Conservation (phyloP, 2,888 invertebrate genomes). For the Andrena dorsata region DNA sequence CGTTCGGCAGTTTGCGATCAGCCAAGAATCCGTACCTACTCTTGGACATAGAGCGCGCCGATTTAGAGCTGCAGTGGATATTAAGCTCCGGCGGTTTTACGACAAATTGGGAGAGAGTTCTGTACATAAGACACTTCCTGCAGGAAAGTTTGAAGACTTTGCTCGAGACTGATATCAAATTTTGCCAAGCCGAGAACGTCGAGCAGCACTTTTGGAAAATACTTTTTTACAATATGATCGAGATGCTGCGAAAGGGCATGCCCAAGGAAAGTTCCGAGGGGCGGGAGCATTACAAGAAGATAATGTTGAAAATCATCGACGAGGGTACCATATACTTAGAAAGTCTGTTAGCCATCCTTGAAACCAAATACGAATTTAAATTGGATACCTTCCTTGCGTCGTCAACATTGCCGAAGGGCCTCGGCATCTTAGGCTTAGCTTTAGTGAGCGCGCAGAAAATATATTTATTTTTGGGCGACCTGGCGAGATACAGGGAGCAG, state of each 20-base stretch:
- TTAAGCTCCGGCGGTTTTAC: slow-evolving; percentile 87
- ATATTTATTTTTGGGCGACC: slow-evolving; percentile 95
- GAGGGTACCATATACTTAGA: slow-evolving; percentile 93
- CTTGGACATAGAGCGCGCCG: slow-evolving; percentile 89
- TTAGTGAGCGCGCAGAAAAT: slow-evolving; percentile 95
- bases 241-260: slow-evolving; percentile 91
- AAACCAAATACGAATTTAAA: slow-evolving; percentile 91
- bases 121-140: slow-evolving; percentile 88
- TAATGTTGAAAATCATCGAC: slow-evolving; percentile 90
- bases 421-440: slow-evolving; percentile 90
- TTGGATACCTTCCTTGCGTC: slow-evolving; percentile 87
- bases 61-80: slow-evolving; percentile 89
- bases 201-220: slow-evolving; percentile 97
- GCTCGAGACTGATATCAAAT: slow-evolving; percentile 92
- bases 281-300: slow-evolving; percentile 88
- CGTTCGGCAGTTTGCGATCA: slow-evolving; percentile 86
- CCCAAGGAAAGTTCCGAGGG: slow-evolving; percentile 87
- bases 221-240: slow-evolving; percentile 94
- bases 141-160: slow-evolving; percentile 90
- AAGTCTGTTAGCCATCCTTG: slow-evolving; percentile 89
- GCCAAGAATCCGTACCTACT: slow-evolving; percentile 88
- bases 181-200: slow-evolving; percentile 94
- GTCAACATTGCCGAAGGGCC: slow-evolving; percentile 87
- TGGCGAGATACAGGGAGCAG: slow-evolving; percentile 95
- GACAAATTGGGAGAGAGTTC: slow-evolving; percentile 89